Evolutionary conservation across 2,888 invertebrate species (phyloP), one percentile per base, ranked within the genome.

Genomic region (Andrena marginata): DNA sequence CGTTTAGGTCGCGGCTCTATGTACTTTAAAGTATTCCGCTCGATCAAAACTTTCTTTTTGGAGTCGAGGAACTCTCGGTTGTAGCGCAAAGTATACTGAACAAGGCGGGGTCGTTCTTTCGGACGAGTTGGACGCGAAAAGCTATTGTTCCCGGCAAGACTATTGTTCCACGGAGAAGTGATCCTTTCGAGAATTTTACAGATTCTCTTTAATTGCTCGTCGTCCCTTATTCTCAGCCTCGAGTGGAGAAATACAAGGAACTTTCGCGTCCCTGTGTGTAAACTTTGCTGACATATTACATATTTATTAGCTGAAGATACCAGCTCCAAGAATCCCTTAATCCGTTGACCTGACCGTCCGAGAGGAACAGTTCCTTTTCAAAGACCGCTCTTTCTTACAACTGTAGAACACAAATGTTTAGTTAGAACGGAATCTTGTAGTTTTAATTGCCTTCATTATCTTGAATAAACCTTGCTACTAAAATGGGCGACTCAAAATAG

Each of bases 81-180:
- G 23, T n/a, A 5, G 13, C 10, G 26, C 5, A 31, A 26, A 31
- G 42, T 62, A 29, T n/a, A 62, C 35, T 8, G 49, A 65, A 49
- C 51, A 20, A 68, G 33, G 35, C 7, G n/a, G 10, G 16, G 20
- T 23, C 26, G 48, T n/a, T 23, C 60, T 51, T 60, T 51, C n/a
- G 42, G 35, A 23, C 29, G 20, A 67, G 13, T n/a, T 31, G 13
- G 20, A 51, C 73, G 16, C 65, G 60, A 51, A 68, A 56, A 68
- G 35, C 62, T 62, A 69, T 75, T 75, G 67, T 75, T 75, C 67
- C 33, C 10, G 51, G 62, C 13, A 20, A 51, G 42, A 23, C 73
- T 49, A 73, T 73, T 73, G 77, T 77, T 60, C 29, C 35, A 10
- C 13, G 8, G 16, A 31, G n/a, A 23, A 73, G 26, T 20, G 60